Percentiles rank a stretch among this genome's conserved stretches.
Evolutionary conservation across 1,140 invertebrate species (phyloP).

Genomic region (Bradysia coprophila): DNA sequence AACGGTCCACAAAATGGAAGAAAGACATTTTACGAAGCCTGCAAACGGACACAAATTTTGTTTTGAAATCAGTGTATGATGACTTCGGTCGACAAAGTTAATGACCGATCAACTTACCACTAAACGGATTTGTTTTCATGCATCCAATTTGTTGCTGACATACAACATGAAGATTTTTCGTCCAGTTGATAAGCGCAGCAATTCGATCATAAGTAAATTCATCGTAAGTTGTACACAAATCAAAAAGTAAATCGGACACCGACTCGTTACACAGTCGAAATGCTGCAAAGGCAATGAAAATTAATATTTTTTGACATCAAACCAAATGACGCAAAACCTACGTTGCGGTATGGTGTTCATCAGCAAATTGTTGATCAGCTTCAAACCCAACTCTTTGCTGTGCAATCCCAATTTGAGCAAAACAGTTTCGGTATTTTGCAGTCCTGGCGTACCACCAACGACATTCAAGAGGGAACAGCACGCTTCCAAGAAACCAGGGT

Average conservation of each 20-base stretch:
- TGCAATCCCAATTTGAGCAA: slow-evolving; percentile 39
- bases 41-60: too few relatives aligned
- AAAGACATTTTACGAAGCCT: slow-evolving; percentile 34
- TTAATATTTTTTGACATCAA: too few relatives aligned
- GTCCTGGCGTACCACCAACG: slow-evolving; percentile 36
- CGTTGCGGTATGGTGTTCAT: slow-evolving; percentile 28
- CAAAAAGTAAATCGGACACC: slow-evolving; percentile 59
- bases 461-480: slow-evolving; percentile 56
- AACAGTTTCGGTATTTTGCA: slow-evolving; percentile 41
- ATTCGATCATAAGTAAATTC: slow-evolving; percentile 26
- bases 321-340: too few relatives aligned
- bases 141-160: slow-evolving; percentile 13
- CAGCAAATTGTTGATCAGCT: slow-evolving; percentile 35
- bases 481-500: slow-evolving; percentile 45
- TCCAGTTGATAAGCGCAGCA: slow-evolving; percentile 17
- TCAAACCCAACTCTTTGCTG: slow-evolving; percentile 34
- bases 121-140: slow-evolving; percentile 19
- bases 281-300: slow-evolving; percentile 11
- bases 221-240: slow-evolving; percentile 44
- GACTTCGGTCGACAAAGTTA: too few relatives aligned
- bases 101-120: slow-evolving; percentile 6
- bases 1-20: slow-evolving; percentile 65
- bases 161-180: slow-evolving; percentile 13
- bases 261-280: slow-evolving; percentile 33
- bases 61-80: too few relatives aligned